A percentile compares a stretch with the other conserved stretches of the same genome.
Evolutionary conservation across 2,888 invertebrate species (phyloP).

Genomic region (Amphipyra berbera): DNA sequence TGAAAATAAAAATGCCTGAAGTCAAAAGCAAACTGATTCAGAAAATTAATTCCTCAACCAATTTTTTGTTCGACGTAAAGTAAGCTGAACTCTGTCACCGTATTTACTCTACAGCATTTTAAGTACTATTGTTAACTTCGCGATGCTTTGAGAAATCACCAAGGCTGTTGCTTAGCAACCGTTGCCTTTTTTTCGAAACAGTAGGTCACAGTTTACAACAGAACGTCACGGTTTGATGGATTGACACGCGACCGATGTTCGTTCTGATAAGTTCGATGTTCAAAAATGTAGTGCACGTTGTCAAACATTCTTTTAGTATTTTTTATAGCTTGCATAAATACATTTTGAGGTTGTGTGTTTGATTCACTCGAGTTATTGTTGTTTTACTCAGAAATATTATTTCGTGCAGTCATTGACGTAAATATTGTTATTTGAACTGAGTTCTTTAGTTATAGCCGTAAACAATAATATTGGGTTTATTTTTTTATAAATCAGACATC

Average conservation of each 20-base stretch:
- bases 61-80: conserved; percentile 30
- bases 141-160: conserved; percentile 73
- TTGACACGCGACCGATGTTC: conserved; percentile 72
- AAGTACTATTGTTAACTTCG: conserved; percentile 65
- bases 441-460: too few relatives aligned
- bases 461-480: too few relatives aligned
- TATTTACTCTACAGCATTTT: conserved; percentile 49
- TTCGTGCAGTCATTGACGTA: too few relatives aligned
- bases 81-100: conserved; percentile 33
- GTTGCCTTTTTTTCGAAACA: conserved; percentile 73
- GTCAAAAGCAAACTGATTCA: too few relatives aligned
- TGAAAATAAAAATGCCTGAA: too few relatives aligned
- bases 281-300: conserved; percentile 44
- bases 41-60: conserved; percentile 18
- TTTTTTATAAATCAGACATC: too few relatives aligned
- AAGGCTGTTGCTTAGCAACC: conserved; percentile 72
- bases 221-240: conserved; percentile 75
- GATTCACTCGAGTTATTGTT: too few relatives aligned
- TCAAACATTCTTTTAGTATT: conserved; percentile 8
- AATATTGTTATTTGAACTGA: too few relatives aligned
- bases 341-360: background rate
- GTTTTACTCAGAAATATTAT: too few relatives aligned
- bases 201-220: conserved; percentile 79
- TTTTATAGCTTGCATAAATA: background rate
- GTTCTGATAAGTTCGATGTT: conserved; percentile 62